Evolutionary conservation across 2,888 invertebrate genomes (phyloP).

Genomic region (Hydrotaea cyrtoneurina): DNA sequence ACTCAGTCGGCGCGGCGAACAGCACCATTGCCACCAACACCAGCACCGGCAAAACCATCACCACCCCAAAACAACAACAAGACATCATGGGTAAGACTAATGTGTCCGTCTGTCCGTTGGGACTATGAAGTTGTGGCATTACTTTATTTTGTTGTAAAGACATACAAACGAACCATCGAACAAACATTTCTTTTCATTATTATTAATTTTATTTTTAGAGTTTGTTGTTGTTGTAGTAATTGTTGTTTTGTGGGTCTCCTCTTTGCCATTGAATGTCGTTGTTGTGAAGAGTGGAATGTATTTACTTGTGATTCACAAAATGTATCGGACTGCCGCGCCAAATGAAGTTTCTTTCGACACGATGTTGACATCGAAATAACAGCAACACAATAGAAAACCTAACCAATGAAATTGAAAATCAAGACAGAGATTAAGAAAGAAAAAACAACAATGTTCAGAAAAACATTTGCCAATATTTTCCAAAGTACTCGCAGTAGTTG

Average conservation of each 20-base stretch:
- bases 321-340: slow-evolving; percentile 16
- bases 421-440: not conserved
- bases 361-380: slow-evolving; percentile 47
- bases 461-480: slow-evolving; percentile 27
- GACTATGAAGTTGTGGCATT: slow-evolving; percentile 39
- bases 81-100: slow-evolving; percentile 41
- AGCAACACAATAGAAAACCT: slow-evolving; percentile 39
- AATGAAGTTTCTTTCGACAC: slow-evolving; percentile 43
- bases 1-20: slow-evolving; percentile 1
- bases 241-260: slow-evolving; percentile 44
- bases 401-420: not conserved
- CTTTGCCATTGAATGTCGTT: not conserved
- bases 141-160: not conserved
- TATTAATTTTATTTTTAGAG: slow-evolving; percentile 48
- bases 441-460: too few species aligned
- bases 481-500: slow-evolving; percentile 24
- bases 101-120: not conserved
- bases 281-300: not conserved
- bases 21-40: not conserved
- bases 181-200: slow-evolving; percentile 29
- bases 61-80: slow-evolving; percentile 9
- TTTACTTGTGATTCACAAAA: slow-evolving; percentile 49
- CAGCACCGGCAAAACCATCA: not conserved
- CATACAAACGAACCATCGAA: not conserved
- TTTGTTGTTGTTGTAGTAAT: slow-evolving; percentile 18